Base-by-base conservation (phyloP, 2,113 vertebrate species). In the Geococcyx californianus region DNA sequence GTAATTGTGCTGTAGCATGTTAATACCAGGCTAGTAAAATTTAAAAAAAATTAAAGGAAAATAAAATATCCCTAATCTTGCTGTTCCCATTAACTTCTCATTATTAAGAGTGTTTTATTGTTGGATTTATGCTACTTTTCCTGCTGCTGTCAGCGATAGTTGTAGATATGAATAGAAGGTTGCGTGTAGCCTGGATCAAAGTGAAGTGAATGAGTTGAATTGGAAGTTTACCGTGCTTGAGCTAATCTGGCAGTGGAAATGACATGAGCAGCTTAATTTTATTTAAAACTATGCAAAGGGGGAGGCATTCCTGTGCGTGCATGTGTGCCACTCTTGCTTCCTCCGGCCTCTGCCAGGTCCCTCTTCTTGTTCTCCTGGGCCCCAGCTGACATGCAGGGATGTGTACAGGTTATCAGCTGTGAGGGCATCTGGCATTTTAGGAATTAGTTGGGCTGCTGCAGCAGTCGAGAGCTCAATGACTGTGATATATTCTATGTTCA, bases 141-240 rank as follows among this genome's bases (percentile, higher is more conserved):
- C 52, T 87, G 74, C 62, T 66, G 26, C 49, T 79, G 84, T 89
- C 51, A 49, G 36, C 69, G 81, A n/a, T 83, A 45, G 17, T 42
- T 94, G 70, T 92, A 76, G 58, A 59, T 83, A 36, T 9, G 49
- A 89, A 87, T 91, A 95, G 58, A 77, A 84, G 33, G 75, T 54
- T 91, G 77, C n/a, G 20, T 63, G 36, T 63, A 82, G 70, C 63
- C 17, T 83, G 75, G 74, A 85, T 95, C 54, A 74, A 45, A 93
- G 84, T 42, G 89, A 85, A 59, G 69, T 90, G 81, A 95, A 93
- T 79, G 70, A 91, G 78, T 67, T 89, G 81, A 85, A 91, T 34
- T 87, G 54, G 54, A 81, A 95, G 47, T 69, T 52, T 28, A 79
- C 60, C 51, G 19, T 84, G 72, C 55, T 74, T 63, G 54, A 94